Evolutionary conservation across 2,888 invertebrate species (phyloP).

Genomic region (Trachelus tabidus): DNA sequence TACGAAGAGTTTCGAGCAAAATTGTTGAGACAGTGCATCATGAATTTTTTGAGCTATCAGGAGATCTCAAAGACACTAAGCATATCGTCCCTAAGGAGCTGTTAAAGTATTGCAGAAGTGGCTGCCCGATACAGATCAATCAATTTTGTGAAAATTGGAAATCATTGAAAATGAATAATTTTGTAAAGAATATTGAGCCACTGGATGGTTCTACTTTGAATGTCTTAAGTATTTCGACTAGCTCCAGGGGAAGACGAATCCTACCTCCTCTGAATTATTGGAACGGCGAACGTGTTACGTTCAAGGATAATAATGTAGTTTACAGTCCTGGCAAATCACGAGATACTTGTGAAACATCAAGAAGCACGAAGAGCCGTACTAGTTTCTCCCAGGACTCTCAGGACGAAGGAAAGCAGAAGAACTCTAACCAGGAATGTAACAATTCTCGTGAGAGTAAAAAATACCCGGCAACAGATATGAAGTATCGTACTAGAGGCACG

Average conservation of each 20-base stretch:
- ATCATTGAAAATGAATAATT: background rate
- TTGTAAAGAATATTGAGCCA: conserved; percentile 1
- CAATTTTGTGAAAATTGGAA: conserved; percentile 47
- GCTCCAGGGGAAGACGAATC: conserved; percentile 50
- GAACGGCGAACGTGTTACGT: conserved; percentile 47
- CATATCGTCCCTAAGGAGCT: conserved; percentile 48
- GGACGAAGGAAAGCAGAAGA: background rate
- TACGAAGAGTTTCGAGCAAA: conserved; percentile 37
- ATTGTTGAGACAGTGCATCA: conserved; percentile 45
- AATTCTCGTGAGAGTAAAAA: background rate
- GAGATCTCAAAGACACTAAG: conserved; percentile 45
- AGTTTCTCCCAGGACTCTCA: background rate
- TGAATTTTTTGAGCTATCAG: conserved; percentile 46
- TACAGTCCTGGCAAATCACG: conserved; percentile 41
- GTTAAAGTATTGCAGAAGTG: conserved; percentile 42
- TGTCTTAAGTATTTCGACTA: conserved; percentile 31
- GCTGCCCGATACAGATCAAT: conserved; percentile 51
- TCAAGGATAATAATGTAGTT: conserved; percentile 37
- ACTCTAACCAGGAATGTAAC: background rate
- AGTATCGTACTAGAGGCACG: background rate
- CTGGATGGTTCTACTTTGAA: conserved; percentile 24
- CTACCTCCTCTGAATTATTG: conserved; percentile 50
- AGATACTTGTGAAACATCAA: background rate
- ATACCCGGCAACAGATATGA: background rate
- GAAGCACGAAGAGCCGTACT: background rate